Base-by-base conservation (phyloP, 2,113 vertebrate species). In the Dipodomys stephensi region DNA sequence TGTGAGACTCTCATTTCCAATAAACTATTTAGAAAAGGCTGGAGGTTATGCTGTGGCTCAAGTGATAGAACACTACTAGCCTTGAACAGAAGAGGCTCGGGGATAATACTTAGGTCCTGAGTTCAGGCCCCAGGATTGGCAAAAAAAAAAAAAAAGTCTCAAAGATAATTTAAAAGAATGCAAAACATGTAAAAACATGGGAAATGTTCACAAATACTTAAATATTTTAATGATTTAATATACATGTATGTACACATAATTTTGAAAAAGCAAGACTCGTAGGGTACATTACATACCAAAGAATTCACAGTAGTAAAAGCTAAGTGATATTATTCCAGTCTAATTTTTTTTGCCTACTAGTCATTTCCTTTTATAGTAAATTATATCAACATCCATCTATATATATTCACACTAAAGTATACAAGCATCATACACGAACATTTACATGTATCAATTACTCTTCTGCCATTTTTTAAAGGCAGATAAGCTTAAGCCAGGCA, bases 271-370 rank as follows among this genome's bases (percentile, higher is more conserved):
- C 64, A 79, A 87, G 6, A 88, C 30, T 82, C 5, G 4, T 35
- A 12, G 6, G 64, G 62, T 87, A 69, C n/a, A 79, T 28, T 65
- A 1, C 2, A 80, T 83, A 83, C 65, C 91, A 13, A 86, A 57
- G 53, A 15, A 57, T 57, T 57, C 53, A 77, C 0, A 74, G 62
- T 67, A 78, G 79, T 72, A 79, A 73, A 3, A 87, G n/a, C 19
- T 85, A 20, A 65, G 72, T 79, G n/a, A 90, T 30, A 85, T 18
- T 82, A 85, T 60, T 92, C 91, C 30, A 53, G 19, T 74, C 20
- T 20, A 84, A 39, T 62, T 64, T 64, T 64, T 93, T 90, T 69
- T 92, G 35, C 67, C 83, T 92, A 95, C 4, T 22, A 88, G 22
- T 32, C 85, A 62, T 35, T 90, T 79, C 65, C n/a, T 44, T 92